These are phyloP conservation scores for Albula glossodonta DNA, from an alignment of 2,113 vertebrate species.

Conservation along the genomic window DNA sequence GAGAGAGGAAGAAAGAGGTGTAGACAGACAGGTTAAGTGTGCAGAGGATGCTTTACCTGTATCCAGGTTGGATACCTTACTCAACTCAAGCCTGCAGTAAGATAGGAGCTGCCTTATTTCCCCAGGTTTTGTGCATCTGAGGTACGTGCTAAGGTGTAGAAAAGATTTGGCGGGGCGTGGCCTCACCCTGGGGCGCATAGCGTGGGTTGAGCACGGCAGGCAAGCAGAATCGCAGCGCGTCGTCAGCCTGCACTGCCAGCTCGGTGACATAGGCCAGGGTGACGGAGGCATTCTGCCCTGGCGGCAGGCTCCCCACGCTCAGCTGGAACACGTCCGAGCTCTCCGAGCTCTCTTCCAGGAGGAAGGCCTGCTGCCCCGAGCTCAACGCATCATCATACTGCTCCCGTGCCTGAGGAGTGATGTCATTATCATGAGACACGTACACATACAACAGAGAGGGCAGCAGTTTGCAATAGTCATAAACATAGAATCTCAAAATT, in stretches of 20 bases:
- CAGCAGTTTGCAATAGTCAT: background rate
- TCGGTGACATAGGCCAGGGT: constrained; percentile 76
- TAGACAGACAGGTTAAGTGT: constrained; percentile 21
- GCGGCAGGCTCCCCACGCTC: constrained; percentile 74
- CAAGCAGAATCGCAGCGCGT: constrained; percentile 74
- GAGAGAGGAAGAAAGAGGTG: background rate
- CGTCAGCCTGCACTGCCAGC: constrained; percentile 72
- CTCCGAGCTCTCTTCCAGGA: constrained; percentile 70
- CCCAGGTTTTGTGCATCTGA: background rate
- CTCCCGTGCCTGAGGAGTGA: constrained; percentile 61
- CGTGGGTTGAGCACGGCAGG: constrained; percentile 78
- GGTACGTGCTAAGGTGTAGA: background rate
- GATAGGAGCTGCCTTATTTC: too few relatives aligned
- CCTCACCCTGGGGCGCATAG: constrained; percentile 69
- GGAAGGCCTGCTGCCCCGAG: constrained; percentile 72
- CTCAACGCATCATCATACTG: constrained; percentile 74
- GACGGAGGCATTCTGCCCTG: constrained; percentile 67
- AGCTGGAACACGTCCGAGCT: constrained; percentile 75
- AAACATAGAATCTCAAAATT: background rate
- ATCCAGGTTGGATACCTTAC: too few relatives aligned
- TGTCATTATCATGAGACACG: background rate
- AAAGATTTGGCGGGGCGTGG: background rate
- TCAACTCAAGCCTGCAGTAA: too few relatives aligned
- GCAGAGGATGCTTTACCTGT: background rate
- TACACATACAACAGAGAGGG: background rate